Percentiles rank a stretch among this genome's conserved stretches.
These are phyloP conservation scores for Drosophila picticornis DNA, from an alignment of 2,888 invertebrate genomes.

Conservation along the genomic window DNA sequence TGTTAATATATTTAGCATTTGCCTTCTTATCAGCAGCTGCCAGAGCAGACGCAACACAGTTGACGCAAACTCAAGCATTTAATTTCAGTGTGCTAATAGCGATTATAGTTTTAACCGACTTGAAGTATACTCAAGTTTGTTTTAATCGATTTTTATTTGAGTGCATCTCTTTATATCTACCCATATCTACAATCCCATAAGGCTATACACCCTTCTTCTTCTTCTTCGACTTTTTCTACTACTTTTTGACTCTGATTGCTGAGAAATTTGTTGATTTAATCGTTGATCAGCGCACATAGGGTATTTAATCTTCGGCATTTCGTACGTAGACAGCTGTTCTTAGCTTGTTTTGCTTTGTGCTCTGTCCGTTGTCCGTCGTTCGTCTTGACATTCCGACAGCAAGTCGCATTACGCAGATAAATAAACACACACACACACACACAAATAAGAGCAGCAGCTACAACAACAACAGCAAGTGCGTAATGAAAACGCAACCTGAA, in stretches of 20 bases:
- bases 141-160: background rate
- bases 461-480: constrained; percentile 7
- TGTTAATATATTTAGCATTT: constrained; percentile 8
- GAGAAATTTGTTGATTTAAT: background rate
- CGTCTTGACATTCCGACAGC: constrained; percentile 53
- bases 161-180: background rate
- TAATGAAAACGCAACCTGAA: constrained; percentile 26
- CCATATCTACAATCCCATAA: background rate
- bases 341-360: constrained; percentile 5
- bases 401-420: constrained; percentile 61
- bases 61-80: constrained; percentile 11
- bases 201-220: background rate
- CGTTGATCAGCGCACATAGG: background rate
- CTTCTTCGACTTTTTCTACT: background rate
- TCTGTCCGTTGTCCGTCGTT: constrained; percentile 12
- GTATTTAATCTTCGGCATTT: constrained; percentile 16
- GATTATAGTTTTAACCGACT: background rate
- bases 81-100: background rate
- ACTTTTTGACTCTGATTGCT: background rate
- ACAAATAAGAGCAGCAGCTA: constrained; percentile 15
- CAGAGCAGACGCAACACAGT: constrained; percentile 7
- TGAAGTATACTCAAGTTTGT: background rate
- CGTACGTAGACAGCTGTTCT: constrained; percentile 12
- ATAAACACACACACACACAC: constrained; percentile 34
- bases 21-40: constrained; percentile 16